These are phyloP conservation scores for Falco biarmicus DNA, from an alignment of 2,797 vertebrate genomes.

Conservation along the genomic window DNA sequence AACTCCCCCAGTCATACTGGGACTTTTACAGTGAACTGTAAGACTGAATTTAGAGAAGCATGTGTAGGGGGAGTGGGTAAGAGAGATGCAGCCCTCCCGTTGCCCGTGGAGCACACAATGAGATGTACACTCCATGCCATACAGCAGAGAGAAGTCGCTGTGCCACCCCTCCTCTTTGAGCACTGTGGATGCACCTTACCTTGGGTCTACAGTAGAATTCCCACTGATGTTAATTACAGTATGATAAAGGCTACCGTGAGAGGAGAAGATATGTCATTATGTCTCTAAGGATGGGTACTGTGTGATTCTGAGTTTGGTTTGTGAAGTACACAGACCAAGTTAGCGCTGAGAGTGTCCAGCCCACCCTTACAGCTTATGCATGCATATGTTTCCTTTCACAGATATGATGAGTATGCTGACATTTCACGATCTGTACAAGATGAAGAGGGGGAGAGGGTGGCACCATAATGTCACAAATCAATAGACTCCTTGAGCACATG, in stretches of 20 bases:
- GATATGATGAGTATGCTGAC: background rate
- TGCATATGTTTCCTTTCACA: background rate
- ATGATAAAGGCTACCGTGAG: background rate
- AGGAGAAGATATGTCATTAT: background rate
- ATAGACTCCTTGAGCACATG: background rate
- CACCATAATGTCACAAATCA: background rate
- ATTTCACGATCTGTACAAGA: background rate
- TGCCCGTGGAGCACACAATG: too few species aligned
- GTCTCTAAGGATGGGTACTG: background rate
- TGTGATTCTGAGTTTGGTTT: background rate
- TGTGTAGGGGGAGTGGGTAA: background rate
- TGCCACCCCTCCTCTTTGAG: accelerated
- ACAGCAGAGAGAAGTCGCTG: accelerated
- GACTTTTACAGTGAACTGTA: background rate
- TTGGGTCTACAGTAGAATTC: background rate
- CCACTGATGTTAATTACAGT: background rate
- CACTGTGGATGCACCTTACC: background rate
- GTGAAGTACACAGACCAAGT: background rate
- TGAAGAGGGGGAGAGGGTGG: background rate
- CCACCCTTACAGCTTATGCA: background rate
- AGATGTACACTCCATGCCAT: accelerated
- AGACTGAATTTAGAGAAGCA: background rate
- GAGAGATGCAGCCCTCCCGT: background rate
- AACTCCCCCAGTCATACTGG: background rate
- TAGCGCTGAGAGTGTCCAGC: background rate